Evolutionary conservation across 2,797 vertebrate genomes (phyloP).

Genomic region (Heterohyrax brucei): DNA sequence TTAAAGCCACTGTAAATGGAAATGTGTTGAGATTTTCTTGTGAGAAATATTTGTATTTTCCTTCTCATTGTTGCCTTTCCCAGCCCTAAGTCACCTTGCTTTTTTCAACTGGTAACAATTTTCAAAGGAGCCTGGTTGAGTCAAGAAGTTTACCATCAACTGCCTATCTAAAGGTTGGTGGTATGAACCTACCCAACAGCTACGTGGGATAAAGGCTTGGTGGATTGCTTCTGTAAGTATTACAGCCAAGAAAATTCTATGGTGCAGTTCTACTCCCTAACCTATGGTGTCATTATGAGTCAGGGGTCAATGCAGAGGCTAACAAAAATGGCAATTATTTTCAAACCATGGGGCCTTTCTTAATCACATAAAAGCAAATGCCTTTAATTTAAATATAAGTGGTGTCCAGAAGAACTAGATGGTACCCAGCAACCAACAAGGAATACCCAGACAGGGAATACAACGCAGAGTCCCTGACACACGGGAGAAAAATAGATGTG

Average conservation of each 20-base stretch:
- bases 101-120: background rate
- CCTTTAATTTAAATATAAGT: slow-evolving; percentile 8
- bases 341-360: background rate
- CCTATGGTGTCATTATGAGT: background rate
- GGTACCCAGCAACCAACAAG: no score
- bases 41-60: background rate
- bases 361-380: background rate
- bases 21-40: slow-evolving; percentile 35
- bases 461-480: no score
- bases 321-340: background rate
- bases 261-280: background rate
- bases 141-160: background rate
- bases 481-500: no score
- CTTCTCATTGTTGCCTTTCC: background rate
- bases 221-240: background rate
- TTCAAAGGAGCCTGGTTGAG: background rate
- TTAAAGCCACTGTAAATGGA: slow-evolving; percentile 15
- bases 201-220: background rate
- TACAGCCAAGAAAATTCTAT: background rate
- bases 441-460: no score
- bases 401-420: no score
- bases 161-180: background rate
- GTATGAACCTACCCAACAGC: background rate
- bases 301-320: background rate
- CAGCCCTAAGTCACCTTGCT: background rate